Base-by-base conservation (phyloP, 2,113 vertebrate genomes). In the Channa maculata region DNA sequence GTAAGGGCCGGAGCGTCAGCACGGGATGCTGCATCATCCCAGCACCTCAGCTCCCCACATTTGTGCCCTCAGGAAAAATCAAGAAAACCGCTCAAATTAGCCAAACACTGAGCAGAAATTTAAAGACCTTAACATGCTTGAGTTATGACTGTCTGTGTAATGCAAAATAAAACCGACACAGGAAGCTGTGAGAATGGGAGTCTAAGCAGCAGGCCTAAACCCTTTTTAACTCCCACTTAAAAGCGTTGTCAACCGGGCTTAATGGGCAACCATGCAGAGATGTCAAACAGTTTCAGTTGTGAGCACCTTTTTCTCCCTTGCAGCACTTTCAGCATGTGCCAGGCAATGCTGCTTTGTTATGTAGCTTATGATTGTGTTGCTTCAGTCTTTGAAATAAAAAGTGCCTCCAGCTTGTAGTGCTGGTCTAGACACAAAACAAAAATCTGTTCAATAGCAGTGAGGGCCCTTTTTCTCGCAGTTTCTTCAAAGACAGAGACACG, bases 341-440 rank as follows among this genome's bases (percentile, higher is more conserved):
- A 53, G 75, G 45, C 70, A 48, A 58, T 13, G 72, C 63, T 67
- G 69, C 72, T 77, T 91, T 71, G 59, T 59, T 60, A 67, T 75
- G 69, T 68, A 75, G 85, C 69, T 81, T 81, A 45, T 80, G 79
- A 84, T 83, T 86, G 71, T 69, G 48, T 80, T 81, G 57, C 88
- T 81, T 87, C 44, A 64, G 71, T 72, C 88, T 92, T 88, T 90
- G 76, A 90, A 92, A 92, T 84, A 79, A 83, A 48, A 79, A 77
- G 68, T 54, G 90, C 89, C 87, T 67, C 52, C 5, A 78, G 88
- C 62, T 5, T 67, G 64, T 57, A 85, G 61, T 54, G 76, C 55
- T 12, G 6, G 76, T 82, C 71, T 85, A 82, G 75, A 88, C 84
- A 75, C 77, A 87, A 91, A 78, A 90, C 88, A 91, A 82, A 87